Conservation (phyloP, 2,888 invertebrate genomes). For the Altica lythri region DNA sequence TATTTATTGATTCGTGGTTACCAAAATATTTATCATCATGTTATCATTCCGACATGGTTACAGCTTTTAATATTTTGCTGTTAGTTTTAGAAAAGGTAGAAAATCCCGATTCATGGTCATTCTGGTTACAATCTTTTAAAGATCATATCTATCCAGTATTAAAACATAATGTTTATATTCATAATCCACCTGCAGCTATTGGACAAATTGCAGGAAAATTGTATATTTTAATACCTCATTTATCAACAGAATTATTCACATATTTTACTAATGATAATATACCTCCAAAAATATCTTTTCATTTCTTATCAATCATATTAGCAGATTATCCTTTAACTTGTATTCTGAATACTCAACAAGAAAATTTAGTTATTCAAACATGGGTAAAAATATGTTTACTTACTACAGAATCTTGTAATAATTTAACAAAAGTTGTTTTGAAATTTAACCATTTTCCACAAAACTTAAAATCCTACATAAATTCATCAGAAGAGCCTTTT, state of each 20-base stretch:
- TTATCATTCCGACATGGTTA: constrained; percentile 46
- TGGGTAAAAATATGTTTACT: constrained; percentile 52
- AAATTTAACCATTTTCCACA: constrained; percentile 46
- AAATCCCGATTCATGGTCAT: constrained; percentile 42
- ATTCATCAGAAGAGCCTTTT: constrained; percentile 43
- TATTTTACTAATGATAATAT: constrained; percentile 46
- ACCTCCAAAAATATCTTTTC: constrained; percentile 42
- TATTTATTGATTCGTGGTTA: constrained; percentile 52
- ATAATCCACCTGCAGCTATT: constrained; percentile 39
- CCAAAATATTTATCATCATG: constrained; percentile 48
- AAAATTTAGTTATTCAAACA: constrained; percentile 47
- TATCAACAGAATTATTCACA: constrained; percentile 41
- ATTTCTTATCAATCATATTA: constrained; percentile 46
- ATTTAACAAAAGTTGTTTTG: constrained; percentile 44
- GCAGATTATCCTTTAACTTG: constrained; percentile 42
- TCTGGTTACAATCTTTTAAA: constrained; percentile 48
- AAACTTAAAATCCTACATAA: constrained; percentile 37
- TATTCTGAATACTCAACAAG: constrained; percentile 43
- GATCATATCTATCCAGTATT: constrained; percentile 46
- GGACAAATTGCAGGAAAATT: constrained; percentile 51
- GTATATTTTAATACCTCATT: constrained; percentile 36
- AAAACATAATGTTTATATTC: constrained; percentile 41
- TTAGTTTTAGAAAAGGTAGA: constrained; percentile 42
- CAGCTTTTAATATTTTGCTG: constrained; percentile 45
- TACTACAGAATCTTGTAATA: constrained; percentile 39